Base-by-base conservation (phyloP, 2,113 vertebrate genomes). In the Lampris megalopsis region DNA sequence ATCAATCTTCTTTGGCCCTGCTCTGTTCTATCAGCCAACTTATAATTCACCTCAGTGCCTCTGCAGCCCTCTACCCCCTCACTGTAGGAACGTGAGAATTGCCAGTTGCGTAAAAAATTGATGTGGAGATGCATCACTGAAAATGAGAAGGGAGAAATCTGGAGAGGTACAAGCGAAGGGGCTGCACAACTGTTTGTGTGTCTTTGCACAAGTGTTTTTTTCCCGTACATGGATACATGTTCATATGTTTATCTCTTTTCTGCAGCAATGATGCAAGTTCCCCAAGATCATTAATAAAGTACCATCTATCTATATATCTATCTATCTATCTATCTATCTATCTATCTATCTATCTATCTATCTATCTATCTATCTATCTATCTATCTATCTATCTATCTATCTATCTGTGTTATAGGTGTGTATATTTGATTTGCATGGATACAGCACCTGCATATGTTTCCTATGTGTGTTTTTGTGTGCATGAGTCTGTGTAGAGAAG, bases 41-140 rank as follows among this genome's bases (percentile, higher is more conserved):
- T 87, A 84, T 91, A 90, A 91, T 93, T 92, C 87, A 91, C 84
- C 85, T 84, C 87, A 70, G 82, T 85, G 72, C 66, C 86, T 87
- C 83, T 84, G 79, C 82, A 82, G 79, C 81, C 73, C 66, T 68
- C 80, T 54, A n/a, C 65, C 63, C 36, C 59, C 70, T 71, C 63
- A 82, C 84, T 83, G 86, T 77, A 84, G 90, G 84, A 86, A 85
- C 72, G 81, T 71, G 73, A 88, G 78, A 68, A 37, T 68, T 86
- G 84, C 86, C 85, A 81, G 73, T 76, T 56, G 71, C 68, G 88
- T 88, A 89, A 91, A 91, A 89, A 89, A 93, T 85, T 76, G 77
- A 93, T 92, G 89, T 79, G 43, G 63, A 75, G 81, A 84, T 81
- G 82, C 84, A 87, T 85, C 80, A 74, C 76, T 63, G 66, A 74